Base-by-base conservation (phyloP, 2,113 vertebrate species). In the Apodemus sylvaticus region DNA sequence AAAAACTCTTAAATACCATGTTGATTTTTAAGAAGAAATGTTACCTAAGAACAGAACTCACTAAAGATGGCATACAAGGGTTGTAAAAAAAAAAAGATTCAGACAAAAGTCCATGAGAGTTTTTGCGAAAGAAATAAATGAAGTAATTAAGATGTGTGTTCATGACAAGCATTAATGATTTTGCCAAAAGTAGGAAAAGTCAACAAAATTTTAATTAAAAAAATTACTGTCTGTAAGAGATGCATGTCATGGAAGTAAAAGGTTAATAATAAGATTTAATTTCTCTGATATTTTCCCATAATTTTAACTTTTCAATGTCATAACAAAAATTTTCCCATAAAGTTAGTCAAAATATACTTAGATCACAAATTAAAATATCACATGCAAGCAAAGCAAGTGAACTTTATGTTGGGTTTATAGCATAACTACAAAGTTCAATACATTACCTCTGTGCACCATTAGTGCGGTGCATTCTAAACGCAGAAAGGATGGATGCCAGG, bases 11-110 rank as follows among this genome's bases (percentile, higher is more conserved):
- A 62, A 77, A 64, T 76, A 58, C 5, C 24, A 45, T 79, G 1
- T n/a, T 91, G 82, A 68, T 62, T 93, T 97, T 93, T 71, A 85
- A 24, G 62, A 93, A 81, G 76, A 71, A 51, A 76, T 24, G 22
- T 85, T 82, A 82, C 68, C 91, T 66, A 91, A 70, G 10, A 85
- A 68, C 29, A 89, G 66, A 90, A 13, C 20, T 55, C 22, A 10
- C 29, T 20, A 88, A 68, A 36, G 26, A n/a, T 39, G 90, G 19
- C 19, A n/a, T 31, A 88, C 10, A 91, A 73, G 82, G 0, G 14
- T 73, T 71, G 42, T 42, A 8, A 11, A 66, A 94, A 55, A 55
- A 2, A 55, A 55, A 55, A 55, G 6, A 94, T 87, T 94, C 39
- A 64, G 48, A 42, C 10, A 62, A 71, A 29, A 26, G 16, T 62